These are phyloP conservation scores for Mythimna loreyi DNA, from an alignment of 2,888 invertebrate species.

Conservation along the genomic window DNA sequence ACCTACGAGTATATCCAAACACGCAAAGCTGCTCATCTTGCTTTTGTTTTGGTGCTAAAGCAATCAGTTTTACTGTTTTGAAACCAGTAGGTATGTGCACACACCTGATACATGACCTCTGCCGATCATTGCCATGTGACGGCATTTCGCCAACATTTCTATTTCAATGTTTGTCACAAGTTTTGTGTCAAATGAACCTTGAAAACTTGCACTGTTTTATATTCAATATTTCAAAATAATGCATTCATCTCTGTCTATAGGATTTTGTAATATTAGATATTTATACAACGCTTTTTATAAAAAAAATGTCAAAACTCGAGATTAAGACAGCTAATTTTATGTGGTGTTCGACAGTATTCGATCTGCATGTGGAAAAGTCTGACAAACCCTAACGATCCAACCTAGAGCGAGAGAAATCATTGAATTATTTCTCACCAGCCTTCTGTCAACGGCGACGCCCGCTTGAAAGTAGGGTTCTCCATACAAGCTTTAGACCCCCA, in stretches of 20 bases:
- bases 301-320: neutral
- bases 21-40: neutral
- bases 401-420: too few species aligned
- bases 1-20: neutral
- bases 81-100: slow-evolving; percentile 39
- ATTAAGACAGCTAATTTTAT: neutral
- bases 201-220: slow-evolving; percentile 53
- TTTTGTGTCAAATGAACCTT: slow-evolving; percentile 47
- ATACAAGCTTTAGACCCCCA: too few species aligned
- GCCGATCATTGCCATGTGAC: slow-evolving; percentile 9
- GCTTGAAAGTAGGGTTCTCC: too few species aligned
- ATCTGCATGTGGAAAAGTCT: too few species aligned
- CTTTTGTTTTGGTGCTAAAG: slow-evolving; percentile 11
- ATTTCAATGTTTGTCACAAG: slow-evolving; percentile 43
- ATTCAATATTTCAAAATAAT: slow-evolving; percentile 53
- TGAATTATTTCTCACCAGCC: too few species aligned
- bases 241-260: slow-evolving; percentile 35
- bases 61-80: slow-evolving; percentile 19
- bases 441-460: too few species aligned
- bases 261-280: slow-evolving; percentile 31
- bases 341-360: too few species aligned
- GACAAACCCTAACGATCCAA: too few species aligned
- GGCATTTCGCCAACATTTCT: slow-evolving; percentile 49
- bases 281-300: neutral
- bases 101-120: slow-evolving; percentile 43